Percentiles rank a stretch among this genome's conserved stretches.
phyloP scores from a whole-genome alignment of 2,113 vertebrate genomes.

The Genyomyrus donnyi region DNA sequence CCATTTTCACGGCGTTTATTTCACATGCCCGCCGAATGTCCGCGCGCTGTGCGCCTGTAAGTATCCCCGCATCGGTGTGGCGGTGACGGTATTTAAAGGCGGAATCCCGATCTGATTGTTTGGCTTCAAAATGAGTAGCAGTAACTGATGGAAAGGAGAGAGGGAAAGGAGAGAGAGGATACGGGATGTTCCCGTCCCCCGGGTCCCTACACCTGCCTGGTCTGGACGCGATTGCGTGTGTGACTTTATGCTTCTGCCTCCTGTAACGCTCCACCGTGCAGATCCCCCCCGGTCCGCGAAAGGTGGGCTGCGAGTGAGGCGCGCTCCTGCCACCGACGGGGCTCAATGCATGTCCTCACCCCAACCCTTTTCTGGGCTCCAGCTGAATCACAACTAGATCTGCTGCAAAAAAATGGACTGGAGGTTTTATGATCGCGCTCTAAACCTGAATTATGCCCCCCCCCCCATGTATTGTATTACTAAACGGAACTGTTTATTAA shows the following conservation, averaged over 20 bases:
- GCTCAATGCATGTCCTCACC: neutral
- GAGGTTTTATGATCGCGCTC: neutral
- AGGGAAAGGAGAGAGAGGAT: slow-evolving; percentile 26
- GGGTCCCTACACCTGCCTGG: slow-evolving; percentile 59
- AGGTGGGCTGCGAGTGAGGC: neutral
- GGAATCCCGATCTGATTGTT: slow-evolving; percentile 39
- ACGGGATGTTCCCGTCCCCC: slow-evolving; percentile 50
- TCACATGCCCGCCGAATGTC: slow-evolving; percentile 55
- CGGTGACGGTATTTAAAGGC: slow-evolving; percentile 27
- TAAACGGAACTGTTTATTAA: neutral
- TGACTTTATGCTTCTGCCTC: neutral
- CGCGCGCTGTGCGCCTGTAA: slow-evolving; percentile 30
- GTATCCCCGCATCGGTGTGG: slow-evolving; percentile 45
- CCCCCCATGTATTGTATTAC: neutral
- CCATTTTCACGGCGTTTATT: slow-evolving; percentile 52
- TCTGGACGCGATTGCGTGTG: slow-evolving; percentile 10
- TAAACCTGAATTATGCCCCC: neutral
- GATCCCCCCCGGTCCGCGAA: neutral
- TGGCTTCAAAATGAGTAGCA: slow-evolving; percentile 36
- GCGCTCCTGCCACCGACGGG: neutral
- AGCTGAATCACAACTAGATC: neutral
- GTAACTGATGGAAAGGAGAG: slow-evolving; percentile 33
- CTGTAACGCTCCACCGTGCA: neutral
- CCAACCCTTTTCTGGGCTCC: slow-evolving; percentile 8
- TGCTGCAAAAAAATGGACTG: neutral